phyloP scores from a whole-genome alignment of 2,888 invertebrate genomes.

The Frankliniella intonsa region DNA sequence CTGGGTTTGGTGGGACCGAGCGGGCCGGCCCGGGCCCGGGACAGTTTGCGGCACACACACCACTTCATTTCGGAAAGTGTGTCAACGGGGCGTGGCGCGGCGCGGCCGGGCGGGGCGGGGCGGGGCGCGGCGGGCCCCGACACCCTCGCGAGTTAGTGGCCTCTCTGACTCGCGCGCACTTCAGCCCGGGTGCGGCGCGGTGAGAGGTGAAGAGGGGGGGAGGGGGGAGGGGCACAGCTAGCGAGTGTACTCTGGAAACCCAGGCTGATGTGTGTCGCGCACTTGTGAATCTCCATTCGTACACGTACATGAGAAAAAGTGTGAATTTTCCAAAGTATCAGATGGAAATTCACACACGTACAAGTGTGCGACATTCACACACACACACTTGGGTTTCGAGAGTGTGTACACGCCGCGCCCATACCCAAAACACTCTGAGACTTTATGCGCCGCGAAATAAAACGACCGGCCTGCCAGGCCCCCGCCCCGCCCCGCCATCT shows the following conservation, averaged over 20 bases:
- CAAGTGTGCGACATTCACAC: not conserved
- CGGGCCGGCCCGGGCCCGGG: not conserved
- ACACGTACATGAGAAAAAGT: no score
- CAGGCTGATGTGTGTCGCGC: no score
- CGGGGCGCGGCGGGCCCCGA: not conserved
- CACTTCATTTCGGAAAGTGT: conserved; percentile 25
- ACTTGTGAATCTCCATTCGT: no score
- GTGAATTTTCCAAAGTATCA: no score
- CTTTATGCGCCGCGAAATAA: not conserved
- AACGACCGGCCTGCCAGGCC: not conserved
- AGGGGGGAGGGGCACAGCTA: no score
- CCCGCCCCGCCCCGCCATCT: not conserved
- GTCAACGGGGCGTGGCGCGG: not conserved
- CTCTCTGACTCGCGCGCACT: no score
- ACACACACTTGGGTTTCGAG: not conserved
- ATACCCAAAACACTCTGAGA: not conserved
- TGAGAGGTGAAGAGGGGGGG: no score
- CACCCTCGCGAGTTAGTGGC: not conserved
- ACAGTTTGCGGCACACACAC: not conserved
- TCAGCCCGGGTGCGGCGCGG: no score
- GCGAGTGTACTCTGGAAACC: no score
- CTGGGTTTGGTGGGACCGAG: not conserved
- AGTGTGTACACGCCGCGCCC: no score
- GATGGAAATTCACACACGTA: not conserved
- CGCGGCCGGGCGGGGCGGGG: not conserved